Conservation (phyloP, 2,888 invertebrate species). For the Sinopyrophorus schimmeli region DNA sequence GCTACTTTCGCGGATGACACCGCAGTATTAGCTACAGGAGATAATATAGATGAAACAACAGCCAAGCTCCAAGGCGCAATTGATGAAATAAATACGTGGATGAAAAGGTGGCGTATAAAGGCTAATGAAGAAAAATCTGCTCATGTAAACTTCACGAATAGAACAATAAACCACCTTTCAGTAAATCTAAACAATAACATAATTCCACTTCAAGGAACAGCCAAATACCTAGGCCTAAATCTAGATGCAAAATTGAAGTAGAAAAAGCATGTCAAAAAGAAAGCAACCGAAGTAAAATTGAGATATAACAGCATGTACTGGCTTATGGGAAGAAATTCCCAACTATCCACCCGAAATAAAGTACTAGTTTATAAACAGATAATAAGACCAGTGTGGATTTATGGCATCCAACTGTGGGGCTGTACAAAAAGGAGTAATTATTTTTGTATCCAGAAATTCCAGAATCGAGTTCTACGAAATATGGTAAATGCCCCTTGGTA, state of each 20-base stretch:
- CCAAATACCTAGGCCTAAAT: constrained; percentile 4
- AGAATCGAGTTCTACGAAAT: constrained; percentile 5
- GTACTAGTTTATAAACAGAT: constrained; percentile 9
- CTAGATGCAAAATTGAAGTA: constrained; percentile 5
- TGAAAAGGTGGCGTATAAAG: constrained; percentile 4
- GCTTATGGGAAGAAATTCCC: too few species aligned
- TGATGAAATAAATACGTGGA: constrained; percentile 10
- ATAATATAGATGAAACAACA: constrained; percentile 8
- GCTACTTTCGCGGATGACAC: constrained; percentile 1
- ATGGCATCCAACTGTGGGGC: constrained; percentile 8
- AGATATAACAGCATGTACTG: constrained; percentile 10
- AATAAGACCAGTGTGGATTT: constrained; percentile 5
- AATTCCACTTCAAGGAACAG: not conserved
- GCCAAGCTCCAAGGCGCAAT: constrained; percentile 9
- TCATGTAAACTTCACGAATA: constrained; percentile 11
- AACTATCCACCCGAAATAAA: constrained; percentile 2
- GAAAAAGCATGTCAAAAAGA: constrained; percentile 11
- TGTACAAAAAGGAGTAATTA: too few species aligned
- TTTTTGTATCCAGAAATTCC: too few species aligned
- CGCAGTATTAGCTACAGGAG: too few species aligned
- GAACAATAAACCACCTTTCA: constrained; percentile 6
- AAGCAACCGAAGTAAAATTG: constrained; percentile 3
- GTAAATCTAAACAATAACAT: constrained; percentile 4
- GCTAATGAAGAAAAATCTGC: not conserved
- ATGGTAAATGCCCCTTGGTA: too few species aligned